Base-by-base conservation (phyloP, 1,140 invertebrate genomes). In the Dolichoris vasculosae region DNA sequence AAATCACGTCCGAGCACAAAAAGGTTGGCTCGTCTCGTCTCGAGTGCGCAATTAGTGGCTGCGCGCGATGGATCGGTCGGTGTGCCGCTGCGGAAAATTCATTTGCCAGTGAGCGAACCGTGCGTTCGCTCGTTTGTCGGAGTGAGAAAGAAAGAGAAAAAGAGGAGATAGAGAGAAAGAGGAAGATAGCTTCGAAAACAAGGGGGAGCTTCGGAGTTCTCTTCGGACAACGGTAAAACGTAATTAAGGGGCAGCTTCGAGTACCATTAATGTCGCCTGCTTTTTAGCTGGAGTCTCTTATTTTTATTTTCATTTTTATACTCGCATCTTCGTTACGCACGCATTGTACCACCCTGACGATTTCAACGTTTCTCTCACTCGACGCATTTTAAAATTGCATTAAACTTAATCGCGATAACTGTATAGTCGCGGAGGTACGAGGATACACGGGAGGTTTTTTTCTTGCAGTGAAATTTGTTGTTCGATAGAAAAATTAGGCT, bases 261-360 rank as follows among this genome's bases (percentile, higher is more conserved):
- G 83, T 81, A 48, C 83, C 83, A 85, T 85, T 85, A 85, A 85
- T 85, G 78, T 85, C 84, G 84, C 78, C 11, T 32, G n/a, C 51
- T 84, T 51, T 67, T 75, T 35, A 32, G 75, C 46, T 32, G 11
- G 46, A 76, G 30, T 51, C 73, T 48, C 38, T 8, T n/a, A n/a
- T 76, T 76, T 76, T 76, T 35, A 32, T 51, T 51, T 48, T 71
- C 46, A 17, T 55, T 38, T 38, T 71, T 43, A 38, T 23, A 55
- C 35, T 64, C 73, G 55, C 26, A 9, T 64, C 55, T 48, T 35
- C 48, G 48, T 55, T 51, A 78, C 76, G 48, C 48, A 55, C 48
- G 76, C 76, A 48, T 78, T 67, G 59, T 71, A 15, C 67, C 38
- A 71, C 67, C 35, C 13, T 35, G 32, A 7, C 43, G 55, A 76